A percentile compares a stretch with the other conserved stretches of the same genome.
Evolutionary conservation across 2,888 invertebrate genomes (phyloP).

Genomic region (Allophyes oxyacanthae): DNA sequence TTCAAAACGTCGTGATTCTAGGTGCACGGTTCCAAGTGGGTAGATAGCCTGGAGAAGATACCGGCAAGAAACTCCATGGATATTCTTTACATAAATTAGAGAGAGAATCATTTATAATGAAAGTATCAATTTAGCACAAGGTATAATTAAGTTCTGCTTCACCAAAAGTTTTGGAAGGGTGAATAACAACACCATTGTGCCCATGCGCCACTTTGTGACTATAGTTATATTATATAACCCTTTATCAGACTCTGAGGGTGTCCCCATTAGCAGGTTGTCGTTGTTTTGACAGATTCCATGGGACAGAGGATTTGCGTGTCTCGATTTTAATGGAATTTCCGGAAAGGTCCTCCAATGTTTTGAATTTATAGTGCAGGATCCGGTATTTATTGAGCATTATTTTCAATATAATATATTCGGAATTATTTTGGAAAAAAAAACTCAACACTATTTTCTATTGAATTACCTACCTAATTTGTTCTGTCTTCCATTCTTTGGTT

Average conservation of each 20-base stretch:
- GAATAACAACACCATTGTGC: conserved; percentile 18
- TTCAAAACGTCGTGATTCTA: too few relatives aligned
- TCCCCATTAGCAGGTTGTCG: conserved; percentile 43
- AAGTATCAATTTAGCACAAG: too few relatives aligned
- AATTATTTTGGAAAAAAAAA: too few relatives aligned
- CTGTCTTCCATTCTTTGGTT: too few relatives aligned
- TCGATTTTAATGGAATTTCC: conserved; percentile 31
- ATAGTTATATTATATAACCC: conserved; percentile 23
- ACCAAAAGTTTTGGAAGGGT: conserved; percentile 7
- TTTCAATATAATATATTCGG: too few relatives aligned
- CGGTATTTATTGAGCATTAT: neutral
- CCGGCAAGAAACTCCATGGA: too few relatives aligned
- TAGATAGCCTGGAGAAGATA: too few relatives aligned
- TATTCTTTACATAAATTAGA: too few relatives aligned
- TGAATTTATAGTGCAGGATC: neutral
- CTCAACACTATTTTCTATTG: too few relatives aligned
- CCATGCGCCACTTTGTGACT: conserved; percentile 18
- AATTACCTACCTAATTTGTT: too few relatives aligned
- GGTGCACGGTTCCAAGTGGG: too few relatives aligned
- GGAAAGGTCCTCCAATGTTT: neutral
- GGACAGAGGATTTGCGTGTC: conserved; percentile 29
- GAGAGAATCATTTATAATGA: too few relatives aligned
- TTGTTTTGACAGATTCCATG: conserved; percentile 33
- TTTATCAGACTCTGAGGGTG: conserved; percentile 16
- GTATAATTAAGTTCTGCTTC: conserved; percentile 7